Conservation (phyloP, 2,797 vertebrate species). For the Micrastur ruficollis region DNA sequence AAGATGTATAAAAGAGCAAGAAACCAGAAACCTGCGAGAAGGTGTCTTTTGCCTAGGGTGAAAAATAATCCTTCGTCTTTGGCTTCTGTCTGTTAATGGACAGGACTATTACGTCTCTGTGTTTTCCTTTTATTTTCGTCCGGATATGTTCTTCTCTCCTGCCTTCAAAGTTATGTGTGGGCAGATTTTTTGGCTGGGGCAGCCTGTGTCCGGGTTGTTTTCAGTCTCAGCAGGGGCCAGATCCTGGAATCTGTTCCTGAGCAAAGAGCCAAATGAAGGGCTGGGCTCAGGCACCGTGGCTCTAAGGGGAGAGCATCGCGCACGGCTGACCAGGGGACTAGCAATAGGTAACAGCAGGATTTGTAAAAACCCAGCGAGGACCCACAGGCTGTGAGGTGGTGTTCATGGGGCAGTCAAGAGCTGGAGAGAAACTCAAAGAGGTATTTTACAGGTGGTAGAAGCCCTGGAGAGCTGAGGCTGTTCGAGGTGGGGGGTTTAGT, state of each 20-base stretch:
- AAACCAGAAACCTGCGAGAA: not conserved
- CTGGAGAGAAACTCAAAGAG: not conserved
- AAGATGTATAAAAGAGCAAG: not conserved
- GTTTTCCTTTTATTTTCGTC: not conserved
- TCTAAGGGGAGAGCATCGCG: accelerated
- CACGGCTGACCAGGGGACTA: accelerated
- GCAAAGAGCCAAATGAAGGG: not conserved
- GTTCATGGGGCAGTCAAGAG: not conserved
- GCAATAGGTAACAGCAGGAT: not conserved
- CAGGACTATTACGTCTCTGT: accelerated
- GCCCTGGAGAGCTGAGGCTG: not conserved
- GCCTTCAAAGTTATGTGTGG: not conserved
- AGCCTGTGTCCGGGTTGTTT: not conserved
- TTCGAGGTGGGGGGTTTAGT: not conserved
- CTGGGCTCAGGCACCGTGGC: not conserved
- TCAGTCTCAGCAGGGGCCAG: not conserved
- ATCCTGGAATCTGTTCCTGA: not conserved
- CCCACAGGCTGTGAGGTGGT: not conserved
- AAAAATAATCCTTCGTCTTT: not conserved
- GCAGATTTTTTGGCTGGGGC: not conserved
- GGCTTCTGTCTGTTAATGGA: not conserved
- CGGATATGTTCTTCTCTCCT: not conserved
- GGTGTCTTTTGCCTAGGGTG: not conserved
- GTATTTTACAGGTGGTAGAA: not conserved
- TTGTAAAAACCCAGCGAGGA: not conserved